A percentile compares a stretch with the other conserved stretches of the same genome.
phyloP scores from a whole-genome alignment of 2,113 vertebrate species.

The Asarcornis scutulata region DNA sequence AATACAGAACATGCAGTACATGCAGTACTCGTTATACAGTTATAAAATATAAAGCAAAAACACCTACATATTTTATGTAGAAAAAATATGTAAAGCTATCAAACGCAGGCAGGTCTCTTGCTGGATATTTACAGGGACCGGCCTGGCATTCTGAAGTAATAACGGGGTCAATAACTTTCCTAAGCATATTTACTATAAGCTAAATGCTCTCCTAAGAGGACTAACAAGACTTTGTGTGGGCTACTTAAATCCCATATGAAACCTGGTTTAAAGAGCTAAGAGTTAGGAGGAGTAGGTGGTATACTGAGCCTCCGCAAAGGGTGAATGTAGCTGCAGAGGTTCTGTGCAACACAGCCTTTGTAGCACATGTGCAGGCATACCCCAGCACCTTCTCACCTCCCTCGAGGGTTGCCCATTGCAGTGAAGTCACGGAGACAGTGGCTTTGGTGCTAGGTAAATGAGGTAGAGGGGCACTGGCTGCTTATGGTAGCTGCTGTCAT shows the following conservation, averaged over 20 bases:
- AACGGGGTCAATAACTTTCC: constrained; percentile 10
- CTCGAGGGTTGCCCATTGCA: neutral
- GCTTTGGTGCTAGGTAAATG: neutral
- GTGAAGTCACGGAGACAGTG: neutral
- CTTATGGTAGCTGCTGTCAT: neutral
- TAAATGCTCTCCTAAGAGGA: neutral
- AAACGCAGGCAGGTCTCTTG: neutral
- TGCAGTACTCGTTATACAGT: neutral
- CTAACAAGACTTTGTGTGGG: constrained; percentile 17
- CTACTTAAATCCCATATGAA: neutral
- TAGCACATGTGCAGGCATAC: neutral
- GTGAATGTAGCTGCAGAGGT: neutral
- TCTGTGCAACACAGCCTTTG: neutral
- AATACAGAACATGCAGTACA: neutral
- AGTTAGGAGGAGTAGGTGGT: neutral
- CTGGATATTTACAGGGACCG: neutral
- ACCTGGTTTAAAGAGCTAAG: neutral
- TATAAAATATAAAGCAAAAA: neutral
- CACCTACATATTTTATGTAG: neutral
- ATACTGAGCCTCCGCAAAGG: neutral
- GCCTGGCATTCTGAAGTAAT: neutral
- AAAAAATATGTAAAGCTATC: neutral
- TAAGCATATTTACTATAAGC: neutral
- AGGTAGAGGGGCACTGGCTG: neutral
- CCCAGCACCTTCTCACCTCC: neutral